phyloP scores from a whole-genome alignment of 2,113 vertebrate genomes.

The Clarias batrachus region DNA sequence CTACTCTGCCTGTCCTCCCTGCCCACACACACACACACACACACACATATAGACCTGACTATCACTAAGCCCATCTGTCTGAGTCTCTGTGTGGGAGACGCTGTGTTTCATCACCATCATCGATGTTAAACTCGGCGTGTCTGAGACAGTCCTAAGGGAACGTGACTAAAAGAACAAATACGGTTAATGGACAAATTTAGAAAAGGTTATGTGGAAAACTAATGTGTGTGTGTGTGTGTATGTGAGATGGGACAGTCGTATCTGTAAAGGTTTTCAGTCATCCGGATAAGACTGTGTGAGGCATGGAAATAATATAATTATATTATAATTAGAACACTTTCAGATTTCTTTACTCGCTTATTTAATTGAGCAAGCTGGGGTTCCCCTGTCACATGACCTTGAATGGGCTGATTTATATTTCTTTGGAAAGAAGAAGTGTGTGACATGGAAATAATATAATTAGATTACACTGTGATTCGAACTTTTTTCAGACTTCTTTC shows the following conservation, averaged over 20 bases:
- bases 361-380: neutral
- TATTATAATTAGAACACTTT: neutral
- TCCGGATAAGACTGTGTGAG: neutral
- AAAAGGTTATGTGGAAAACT: neutral
- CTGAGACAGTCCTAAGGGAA: neutral
- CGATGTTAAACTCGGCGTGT: neutral
- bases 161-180: neutral
- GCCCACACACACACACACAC: constrained; percentile 1
- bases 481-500: neutral
- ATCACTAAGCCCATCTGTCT: neutral
- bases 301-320: neutral
- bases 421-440: neutral
- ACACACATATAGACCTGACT: constrained; percentile 17
- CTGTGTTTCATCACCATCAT: constrained; percentile 1
- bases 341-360: neutral
- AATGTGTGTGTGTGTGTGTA: neutral
- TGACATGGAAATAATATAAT: neutral
- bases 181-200: neutral
- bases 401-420: neutral
- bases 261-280: neutral
- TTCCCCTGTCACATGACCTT: neutral
- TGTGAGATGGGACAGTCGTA: neutral
- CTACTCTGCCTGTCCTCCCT: neutral
- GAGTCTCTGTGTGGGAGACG: neutral
- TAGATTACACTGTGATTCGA: neutral